These are phyloP conservation scores for Varroa destructor DNA, from an alignment of 1,140 invertebrate genomes.

Conservation along the genomic window DNA sequence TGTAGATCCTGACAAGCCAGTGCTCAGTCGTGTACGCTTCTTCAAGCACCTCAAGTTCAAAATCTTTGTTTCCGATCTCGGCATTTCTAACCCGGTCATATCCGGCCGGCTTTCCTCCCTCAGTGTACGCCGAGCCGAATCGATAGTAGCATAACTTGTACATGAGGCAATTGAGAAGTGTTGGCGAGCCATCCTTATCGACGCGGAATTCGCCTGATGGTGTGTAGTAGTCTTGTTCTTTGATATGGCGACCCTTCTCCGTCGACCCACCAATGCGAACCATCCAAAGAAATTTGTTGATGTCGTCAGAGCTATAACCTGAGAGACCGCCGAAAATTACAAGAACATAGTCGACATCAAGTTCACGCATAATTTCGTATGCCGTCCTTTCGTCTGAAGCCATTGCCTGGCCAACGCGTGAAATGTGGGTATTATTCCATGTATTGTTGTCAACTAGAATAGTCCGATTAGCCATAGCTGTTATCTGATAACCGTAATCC, in stretches of 20 bases:
- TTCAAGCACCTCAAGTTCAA: conserved; percentile 77
- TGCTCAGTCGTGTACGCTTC: conserved; percentile 91
- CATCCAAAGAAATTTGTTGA: conserved; percentile 99
- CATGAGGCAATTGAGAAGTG: conserved; percentile 80
- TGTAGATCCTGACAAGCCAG: conserved; percentile 91
- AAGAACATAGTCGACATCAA: conserved; percentile 93
- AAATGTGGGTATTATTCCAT: conserved; percentile 99
- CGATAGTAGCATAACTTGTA: conserved; percentile 93
- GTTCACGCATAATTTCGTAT: conserved; percentile 89
- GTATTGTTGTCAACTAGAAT: conserved; percentile 99
- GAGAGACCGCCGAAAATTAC: conserved; percentile 95
- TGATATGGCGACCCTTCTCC: conserved; percentile 80
- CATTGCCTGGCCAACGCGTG: conserved; percentile 91
- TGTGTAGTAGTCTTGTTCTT: conserved; percentile 91
- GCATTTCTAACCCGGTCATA: conserved; percentile 78
- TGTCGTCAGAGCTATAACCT: conserved; percentile 96
- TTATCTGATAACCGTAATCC: conserved; percentile 99
- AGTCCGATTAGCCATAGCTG: conserved; percentile 94
- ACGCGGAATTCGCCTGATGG: conserved; percentile 82
- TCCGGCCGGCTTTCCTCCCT: conserved; percentile 76
- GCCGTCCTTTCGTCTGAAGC: conserved; percentile 87
- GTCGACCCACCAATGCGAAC: conserved; percentile 93
- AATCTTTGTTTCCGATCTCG: conserved; percentile 88
- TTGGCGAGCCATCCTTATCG: conserved; percentile 72
- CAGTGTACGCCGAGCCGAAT: conserved; percentile 85